A percentile compares a stretch with the other conserved stretches of the same genome.
Evolutionary conservation across 2,888 invertebrate genomes (phyloP).

Genomic region (Stratiomys singularior): DNA sequence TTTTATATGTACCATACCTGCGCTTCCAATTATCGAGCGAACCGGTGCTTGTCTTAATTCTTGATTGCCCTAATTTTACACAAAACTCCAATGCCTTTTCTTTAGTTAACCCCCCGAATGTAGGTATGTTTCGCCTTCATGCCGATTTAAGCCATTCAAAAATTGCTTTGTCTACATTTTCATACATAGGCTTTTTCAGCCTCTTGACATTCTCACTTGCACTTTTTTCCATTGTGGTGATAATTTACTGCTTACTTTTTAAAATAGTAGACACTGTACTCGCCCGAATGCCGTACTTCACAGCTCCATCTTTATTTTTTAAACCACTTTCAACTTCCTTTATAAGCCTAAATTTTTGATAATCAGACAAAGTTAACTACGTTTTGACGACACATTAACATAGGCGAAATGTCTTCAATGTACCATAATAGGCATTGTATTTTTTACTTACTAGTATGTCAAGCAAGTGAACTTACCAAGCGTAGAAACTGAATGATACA

Average conservation of each 20-base stretch:
- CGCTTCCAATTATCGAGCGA: slow-evolving; percentile 27
- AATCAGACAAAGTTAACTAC: slow-evolving; percentile 3
- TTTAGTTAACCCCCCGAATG: not conserved
- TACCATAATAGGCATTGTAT: not conserved
- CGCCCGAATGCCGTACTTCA: no score
- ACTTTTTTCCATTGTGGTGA: slow-evolving; percentile 16
- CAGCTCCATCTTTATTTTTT: no score
- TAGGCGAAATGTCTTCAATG: not conserved
- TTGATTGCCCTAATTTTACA: slow-evolving; percentile 8
- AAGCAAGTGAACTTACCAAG: slow-evolving; percentile 15
- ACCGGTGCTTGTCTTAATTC: slow-evolving; percentile 13
- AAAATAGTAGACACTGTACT: slow-evolving; percentile 14
- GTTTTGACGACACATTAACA: slow-evolving; percentile 6
- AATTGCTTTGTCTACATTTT: slow-evolving; percentile 7
- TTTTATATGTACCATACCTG: slow-evolving; percentile 9
- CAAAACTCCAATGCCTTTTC: slow-evolving; percentile 11
- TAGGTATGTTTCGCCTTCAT: slow-evolving; percentile 11
- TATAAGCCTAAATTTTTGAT: not conserved
- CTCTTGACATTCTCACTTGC: not conserved
- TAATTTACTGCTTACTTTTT: slow-evolving; percentile 22
- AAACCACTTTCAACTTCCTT: slow-evolving; percentile 5
- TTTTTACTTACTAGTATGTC: slow-evolving; percentile 6
- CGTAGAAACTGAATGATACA: slow-evolving; percentile 27
- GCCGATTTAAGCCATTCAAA: not conserved
- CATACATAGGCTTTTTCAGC: not conserved